phyloP scores from a whole-genome alignment of 2,888 invertebrate species.

The Agrochola lychnidis region DNA sequence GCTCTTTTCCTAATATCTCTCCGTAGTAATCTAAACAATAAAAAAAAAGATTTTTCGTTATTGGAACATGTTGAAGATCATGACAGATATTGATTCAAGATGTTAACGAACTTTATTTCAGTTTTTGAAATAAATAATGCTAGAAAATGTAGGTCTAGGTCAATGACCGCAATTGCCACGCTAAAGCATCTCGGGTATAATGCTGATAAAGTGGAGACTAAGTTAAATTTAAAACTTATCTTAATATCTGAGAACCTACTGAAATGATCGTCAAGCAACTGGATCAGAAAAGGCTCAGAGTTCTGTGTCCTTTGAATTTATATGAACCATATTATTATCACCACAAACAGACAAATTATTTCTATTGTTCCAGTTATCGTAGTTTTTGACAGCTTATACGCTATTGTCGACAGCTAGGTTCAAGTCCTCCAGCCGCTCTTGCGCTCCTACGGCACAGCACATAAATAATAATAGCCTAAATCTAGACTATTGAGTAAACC shows the following conservation, averaged over 20 bases:
- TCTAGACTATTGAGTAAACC: not conserved
- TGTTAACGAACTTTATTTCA: not conserved
- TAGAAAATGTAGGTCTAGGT: not conserved
- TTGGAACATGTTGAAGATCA: not conserved
- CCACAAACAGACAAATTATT: not conserved
- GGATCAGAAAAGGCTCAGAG: not conserved
- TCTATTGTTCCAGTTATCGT: constrained; percentile 25
- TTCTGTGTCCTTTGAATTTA: not conserved
- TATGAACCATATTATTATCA: not conserved
- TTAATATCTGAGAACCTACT: not conserved
- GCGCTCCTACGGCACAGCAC: not conserved
- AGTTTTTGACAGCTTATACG: not conserved
- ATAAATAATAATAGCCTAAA: not conserved
- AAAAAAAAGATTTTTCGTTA: not conserved
- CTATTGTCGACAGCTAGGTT: not conserved
- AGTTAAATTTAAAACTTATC: not conserved
- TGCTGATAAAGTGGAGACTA: not conserved
- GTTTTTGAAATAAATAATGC: not conserved
- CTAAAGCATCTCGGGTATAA: not conserved
- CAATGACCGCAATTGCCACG: not conserved
- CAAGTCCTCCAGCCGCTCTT: not conserved
- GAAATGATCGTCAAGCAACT: constrained; percentile 3
- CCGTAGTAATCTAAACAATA: not conserved
- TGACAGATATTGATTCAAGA: not conserved
- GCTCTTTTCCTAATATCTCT: not conserved